Evolutionary conservation across 1,140 invertebrate genomes (phyloP), one percentile per base, ranked within the genome.

Genomic region (Eumeta japonica): DNA sequence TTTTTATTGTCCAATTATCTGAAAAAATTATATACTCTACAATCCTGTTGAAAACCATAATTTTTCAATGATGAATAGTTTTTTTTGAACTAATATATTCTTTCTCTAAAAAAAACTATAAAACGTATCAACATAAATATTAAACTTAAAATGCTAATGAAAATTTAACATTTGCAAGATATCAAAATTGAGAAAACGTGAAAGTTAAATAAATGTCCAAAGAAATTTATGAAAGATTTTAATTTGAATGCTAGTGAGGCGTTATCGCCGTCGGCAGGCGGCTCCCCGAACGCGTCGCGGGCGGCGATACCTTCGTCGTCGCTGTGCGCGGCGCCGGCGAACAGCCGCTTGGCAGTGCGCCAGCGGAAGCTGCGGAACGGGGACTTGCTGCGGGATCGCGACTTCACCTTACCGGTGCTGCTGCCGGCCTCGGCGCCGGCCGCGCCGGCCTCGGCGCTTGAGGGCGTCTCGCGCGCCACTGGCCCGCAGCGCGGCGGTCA

Each of bases 291-390:
- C n/a, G n/a, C n/a, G n/a, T n/a, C n/a, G n/a, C n/a, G n/a, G n/a
- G n/a, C n/a, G n/a, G n/a, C 10, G 35, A 45, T 86, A 63, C 81
- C 82, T 74, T 90, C 88, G 65, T 91, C 89, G 59, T 90, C 87
- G 66, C 85, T 88, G 50, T 84, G 86, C 47, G 83, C 77, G 51
- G 85, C 64, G 61, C 82, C 77, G 37, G 73, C 58, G 46, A 75
- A 75, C 37, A 81, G 71, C 43, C 77, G 73, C 81, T 89, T 90
- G 15, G 65, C 66, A 19, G 68, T 66, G 20, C 52, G 48, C 89
- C 89, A 92, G 39, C 89, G 82, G 81, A 92, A 92, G 72, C 89
- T 91, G 52, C 90, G 78, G 82, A 94, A 94, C 33, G 90, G 90
- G 42, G 89, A 92, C 76, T 92, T 94, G 77, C 89, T 92, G 48